A percentile compares a stretch with the other conserved stretches of the same genome.
phyloP scores from a whole-genome alignment of 2,113 vertebrate species.

The Callocephalon fimbriatum region DNA sequence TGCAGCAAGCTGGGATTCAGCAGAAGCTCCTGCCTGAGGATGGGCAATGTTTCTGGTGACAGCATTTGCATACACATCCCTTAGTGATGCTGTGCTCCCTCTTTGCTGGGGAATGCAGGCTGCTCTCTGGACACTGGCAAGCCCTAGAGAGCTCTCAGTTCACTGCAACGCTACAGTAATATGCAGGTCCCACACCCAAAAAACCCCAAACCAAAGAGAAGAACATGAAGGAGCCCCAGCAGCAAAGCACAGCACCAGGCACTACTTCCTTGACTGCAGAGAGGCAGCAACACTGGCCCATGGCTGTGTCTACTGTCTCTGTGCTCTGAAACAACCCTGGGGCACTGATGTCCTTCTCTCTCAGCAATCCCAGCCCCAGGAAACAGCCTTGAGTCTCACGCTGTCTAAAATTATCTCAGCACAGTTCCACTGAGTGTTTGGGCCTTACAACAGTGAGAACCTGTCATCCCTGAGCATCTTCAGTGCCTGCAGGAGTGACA shows the following conservation, averaged over 20 bases:
- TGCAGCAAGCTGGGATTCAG: not conserved
- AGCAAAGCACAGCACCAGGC: not conserved
- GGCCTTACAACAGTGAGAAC: not conserved
- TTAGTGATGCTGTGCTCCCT: not conserved
- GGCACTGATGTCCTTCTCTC: not conserved
- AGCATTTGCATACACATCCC: not conserved
- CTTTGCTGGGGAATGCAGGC: not conserved
- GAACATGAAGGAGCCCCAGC: not conserved
- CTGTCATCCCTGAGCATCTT: not conserved
- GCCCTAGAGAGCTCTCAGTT: not conserved
- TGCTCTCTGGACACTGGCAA: not conserved
- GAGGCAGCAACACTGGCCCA: not conserved
- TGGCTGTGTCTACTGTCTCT: not conserved
- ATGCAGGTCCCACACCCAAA: not conserved
- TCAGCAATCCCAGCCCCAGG: not conserved
- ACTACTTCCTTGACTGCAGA: not conserved
- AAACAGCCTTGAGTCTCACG: not conserved
- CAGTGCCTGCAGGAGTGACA: not conserved
- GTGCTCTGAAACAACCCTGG: not conserved
- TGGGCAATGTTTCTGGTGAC: not conserved
- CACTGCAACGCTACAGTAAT: not conserved
- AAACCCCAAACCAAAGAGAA: not conserved
- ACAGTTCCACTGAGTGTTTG: not conserved
- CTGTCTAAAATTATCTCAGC: not conserved
- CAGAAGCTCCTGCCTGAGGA: not conserved